Evolutionary conservation across 2,113 vertebrate species (phyloP).

Genomic region (Pomatorhinus ruficollis): DNA sequence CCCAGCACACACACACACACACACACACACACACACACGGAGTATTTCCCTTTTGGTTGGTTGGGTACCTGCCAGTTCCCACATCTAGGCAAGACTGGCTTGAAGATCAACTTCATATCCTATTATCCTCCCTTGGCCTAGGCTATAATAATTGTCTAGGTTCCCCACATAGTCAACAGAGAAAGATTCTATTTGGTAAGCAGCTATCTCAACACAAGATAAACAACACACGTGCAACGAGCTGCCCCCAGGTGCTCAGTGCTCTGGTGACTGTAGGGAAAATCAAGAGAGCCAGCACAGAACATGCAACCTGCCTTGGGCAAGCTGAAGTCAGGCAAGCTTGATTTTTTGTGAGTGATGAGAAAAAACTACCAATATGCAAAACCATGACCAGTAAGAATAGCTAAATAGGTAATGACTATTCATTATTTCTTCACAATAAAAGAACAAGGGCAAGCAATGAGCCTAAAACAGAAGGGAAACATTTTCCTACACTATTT

Average conservation of each 20-base stretch:
- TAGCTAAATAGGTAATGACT: neutral
- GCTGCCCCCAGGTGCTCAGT: neutral
- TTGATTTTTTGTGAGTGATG: neutral
- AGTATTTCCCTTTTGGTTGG: neutral
- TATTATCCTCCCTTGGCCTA: neutral
- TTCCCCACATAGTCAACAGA: rapidly evolving
- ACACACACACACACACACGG: neutral
- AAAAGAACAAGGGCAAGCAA: neutral
- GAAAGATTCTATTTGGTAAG: neutral
- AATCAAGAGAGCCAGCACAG: neutral
- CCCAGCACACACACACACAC: neutral
- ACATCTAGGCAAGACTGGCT: neutral
- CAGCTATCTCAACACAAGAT: neutral
- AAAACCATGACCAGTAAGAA: neutral
- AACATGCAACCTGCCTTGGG: neutral
- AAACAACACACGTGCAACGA: rapidly evolving
- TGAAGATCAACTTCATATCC: neutral
- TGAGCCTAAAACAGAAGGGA: neutral
- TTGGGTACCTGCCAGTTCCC: neutral
- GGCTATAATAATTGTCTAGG: neutral
- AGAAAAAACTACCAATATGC: neutral
- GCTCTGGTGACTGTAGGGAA: neutral
- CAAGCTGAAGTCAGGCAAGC: neutral
- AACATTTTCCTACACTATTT: neutral
- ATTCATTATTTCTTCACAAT: neutral